phyloP scores from a whole-genome alignment of 2,797 vertebrate genomes.

The Sarcophilus harrisii region DNA sequence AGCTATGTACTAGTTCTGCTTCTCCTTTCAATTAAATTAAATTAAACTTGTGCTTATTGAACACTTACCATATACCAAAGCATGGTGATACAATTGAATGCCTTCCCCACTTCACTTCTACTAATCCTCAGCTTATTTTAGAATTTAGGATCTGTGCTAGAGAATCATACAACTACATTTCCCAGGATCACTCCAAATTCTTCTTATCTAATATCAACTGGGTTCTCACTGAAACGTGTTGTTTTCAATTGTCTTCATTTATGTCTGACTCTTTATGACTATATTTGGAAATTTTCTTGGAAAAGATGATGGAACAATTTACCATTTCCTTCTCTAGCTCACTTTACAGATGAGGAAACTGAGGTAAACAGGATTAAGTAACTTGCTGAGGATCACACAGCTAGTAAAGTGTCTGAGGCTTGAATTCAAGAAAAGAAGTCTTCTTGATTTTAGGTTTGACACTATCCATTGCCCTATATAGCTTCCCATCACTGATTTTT shows the following conservation, averaged over 20 bases:
- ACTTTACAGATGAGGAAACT: background rate
- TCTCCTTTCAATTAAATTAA: background rate
- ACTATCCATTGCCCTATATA: background rate
- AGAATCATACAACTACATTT: background rate
- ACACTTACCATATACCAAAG: background rate
- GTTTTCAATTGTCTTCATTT: background rate
- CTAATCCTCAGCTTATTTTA: background rate
- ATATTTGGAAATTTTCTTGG: background rate
- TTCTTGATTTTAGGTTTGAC: background rate
- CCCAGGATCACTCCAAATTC: background rate
- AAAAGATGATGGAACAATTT: background rate
- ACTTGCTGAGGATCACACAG: background rate
- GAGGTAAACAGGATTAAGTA: background rate
- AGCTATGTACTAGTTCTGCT: background rate
- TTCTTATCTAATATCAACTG: background rate
- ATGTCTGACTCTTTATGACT: background rate
- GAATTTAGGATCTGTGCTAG: background rate
- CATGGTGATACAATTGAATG: background rate
- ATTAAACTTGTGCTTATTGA: background rate
- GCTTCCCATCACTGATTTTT: background rate
- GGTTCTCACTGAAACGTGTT: background rate
- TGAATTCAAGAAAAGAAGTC: background rate
- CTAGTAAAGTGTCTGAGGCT: background rate
- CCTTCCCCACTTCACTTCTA: background rate
- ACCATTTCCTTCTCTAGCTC: background rate